phyloP scores from a whole-genome alignment of 2,888 invertebrate genomes.

The Agrilus cyanescens region DNA sequence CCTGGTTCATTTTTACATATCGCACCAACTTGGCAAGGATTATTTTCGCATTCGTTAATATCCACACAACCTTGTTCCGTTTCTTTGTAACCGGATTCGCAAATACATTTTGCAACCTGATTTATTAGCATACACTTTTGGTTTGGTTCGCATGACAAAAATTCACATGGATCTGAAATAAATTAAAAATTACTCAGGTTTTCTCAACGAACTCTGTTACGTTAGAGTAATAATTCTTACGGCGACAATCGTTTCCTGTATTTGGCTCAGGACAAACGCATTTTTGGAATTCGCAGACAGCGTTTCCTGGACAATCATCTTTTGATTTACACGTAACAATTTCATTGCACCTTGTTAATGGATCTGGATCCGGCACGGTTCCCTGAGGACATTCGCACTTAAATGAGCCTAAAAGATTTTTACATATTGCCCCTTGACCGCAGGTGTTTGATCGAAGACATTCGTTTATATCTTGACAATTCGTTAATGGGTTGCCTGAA shows the following conservation, averaged over 20 bases:
- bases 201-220: background rate
- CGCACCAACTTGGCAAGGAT: conserved; percentile 74
- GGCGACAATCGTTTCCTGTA: conserved; percentile 82
- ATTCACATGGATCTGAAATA: conserved; percentile 75
- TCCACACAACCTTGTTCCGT: conserved; percentile 67
- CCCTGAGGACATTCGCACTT: conserved; percentile 72
- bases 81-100: conserved; percentile 71
- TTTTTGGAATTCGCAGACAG: conserved; percentile 65
- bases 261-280: conserved; percentile 87
- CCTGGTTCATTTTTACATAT: conserved; percentile 84
- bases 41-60: conserved; percentile 74
- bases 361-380: conserved; percentile 73
- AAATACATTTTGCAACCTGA: conserved; percentile 73
- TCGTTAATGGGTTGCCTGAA: conserved; percentile 71
- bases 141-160: conserved; percentile 71
- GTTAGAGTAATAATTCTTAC: conserved; percentile 42
- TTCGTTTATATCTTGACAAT: conserved; percentile 76
- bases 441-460: conserved; percentile 60
- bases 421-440: conserved; percentile 70
- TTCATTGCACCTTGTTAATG: conserved; percentile 68
- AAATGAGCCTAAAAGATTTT: conserved; percentile 66
- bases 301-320: conserved; percentile 80
- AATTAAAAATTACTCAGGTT: background rate
- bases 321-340: conserved; percentile 65
- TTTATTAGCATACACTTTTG: conserved; percentile 80